These are phyloP conservation scores for Apodemus sylvaticus DNA, from an alignment of 2,113 vertebrate species.

Conservation along the genomic window DNA sequence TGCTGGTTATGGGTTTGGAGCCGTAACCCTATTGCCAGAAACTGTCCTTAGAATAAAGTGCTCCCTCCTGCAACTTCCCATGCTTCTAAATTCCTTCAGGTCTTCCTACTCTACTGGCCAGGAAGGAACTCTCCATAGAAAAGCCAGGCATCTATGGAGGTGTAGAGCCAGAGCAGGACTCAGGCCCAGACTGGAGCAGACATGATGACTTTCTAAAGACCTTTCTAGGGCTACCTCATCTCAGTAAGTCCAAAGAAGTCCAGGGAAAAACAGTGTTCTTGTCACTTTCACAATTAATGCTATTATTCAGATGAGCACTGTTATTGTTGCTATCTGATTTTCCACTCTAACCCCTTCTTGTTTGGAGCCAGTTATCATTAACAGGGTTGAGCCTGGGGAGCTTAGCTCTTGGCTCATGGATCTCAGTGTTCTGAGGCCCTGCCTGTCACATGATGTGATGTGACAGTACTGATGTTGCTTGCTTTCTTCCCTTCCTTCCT, in stretches of 20 bases:
- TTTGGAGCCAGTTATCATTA: background rate
- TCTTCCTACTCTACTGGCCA: background rate
- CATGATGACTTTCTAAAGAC: no score
- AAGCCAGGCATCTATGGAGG: background rate
- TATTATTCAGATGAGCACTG: background rate
- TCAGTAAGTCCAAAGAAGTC: background rate
- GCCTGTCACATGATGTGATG: no score
- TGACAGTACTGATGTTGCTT: no score
- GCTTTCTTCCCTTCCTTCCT: background rate
- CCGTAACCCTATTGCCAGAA: no score
- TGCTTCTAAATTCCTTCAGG: background rate
- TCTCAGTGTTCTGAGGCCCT: background rate
- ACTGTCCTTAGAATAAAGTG: background rate
- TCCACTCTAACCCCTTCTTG: background rate
- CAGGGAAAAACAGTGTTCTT: background rate
- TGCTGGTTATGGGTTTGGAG: background rate
- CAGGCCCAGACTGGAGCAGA: background rate
- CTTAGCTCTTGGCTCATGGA: background rate
- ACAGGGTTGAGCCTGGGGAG: background rate
- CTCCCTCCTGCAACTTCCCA: background rate
- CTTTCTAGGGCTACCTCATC: background rate
- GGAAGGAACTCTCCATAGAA: background rate
- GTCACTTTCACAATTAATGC: background rate
- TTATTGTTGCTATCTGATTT: background rate
- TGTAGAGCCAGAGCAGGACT: background rate